These are phyloP conservation scores for Yponomeuta malinellus DNA, from an alignment of 2,888 invertebrate genomes.

Conservation along the genomic window DNA sequence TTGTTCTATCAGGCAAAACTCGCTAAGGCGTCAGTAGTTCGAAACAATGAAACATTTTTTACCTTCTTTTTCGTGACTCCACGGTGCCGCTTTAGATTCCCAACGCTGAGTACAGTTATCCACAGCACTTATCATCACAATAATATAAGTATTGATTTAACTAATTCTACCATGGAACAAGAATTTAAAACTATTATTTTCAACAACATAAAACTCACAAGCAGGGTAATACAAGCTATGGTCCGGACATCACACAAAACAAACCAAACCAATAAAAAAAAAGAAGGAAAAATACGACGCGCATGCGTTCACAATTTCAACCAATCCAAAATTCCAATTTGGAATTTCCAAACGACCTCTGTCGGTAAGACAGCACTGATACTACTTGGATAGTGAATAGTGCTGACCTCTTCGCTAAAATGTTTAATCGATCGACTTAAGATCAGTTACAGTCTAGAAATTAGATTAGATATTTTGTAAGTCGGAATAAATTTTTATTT, in stretches of 20 bases:
- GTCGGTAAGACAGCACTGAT: conserved; percentile 10
- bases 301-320: conserved; percentile 65
- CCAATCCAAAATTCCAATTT: conserved; percentile 15
- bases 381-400: conserved; percentile 6
- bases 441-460: neutral
- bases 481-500: no score
- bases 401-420: neutral
- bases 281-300: conserved; percentile 59
- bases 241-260: conserved; percentile 67
- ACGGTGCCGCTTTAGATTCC: conserved; percentile 76
- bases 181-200: conserved; percentile 41
- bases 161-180: conserved; percentile 60
- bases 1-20: conserved; percentile 30
- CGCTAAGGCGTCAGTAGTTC: conserved; percentile 38
- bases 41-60: conserved; percentile 62
- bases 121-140: conserved; percentile 76
- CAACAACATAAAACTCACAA: conserved; percentile 64
- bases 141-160: conserved; percentile 49
- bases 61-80: conserved; percentile 78
- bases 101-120: conserved; percentile 71
- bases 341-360: neutral
- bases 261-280: conserved; percentile 69
- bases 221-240: conserved; percentile 58
- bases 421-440: conserved; percentile 1
- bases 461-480: no score